Evolutionary conservation across 92 coral and sea anemone genomes (phyloP).

Genomic region (Palythoa grandis): DNA sequence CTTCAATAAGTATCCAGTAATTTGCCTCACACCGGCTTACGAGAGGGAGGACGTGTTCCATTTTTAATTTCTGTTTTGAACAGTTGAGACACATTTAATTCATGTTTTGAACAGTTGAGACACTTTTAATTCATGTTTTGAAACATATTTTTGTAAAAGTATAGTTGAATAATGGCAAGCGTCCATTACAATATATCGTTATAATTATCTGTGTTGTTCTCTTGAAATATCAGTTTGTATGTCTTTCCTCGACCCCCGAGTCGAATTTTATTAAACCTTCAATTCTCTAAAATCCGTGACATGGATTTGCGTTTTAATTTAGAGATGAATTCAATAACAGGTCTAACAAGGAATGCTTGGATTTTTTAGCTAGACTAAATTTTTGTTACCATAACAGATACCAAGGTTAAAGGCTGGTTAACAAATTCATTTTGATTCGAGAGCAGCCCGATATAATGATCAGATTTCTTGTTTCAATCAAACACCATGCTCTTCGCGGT

Average conservation of each 20-base stretch:
- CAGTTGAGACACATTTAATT: no score
- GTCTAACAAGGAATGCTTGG: not conserved
- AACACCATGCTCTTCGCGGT: not conserved
- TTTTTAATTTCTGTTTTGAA: no score
- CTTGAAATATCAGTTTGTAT: not conserved
- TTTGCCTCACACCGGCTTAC: no score
- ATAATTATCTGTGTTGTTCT: not conserved
- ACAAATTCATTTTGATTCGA: not conserved
- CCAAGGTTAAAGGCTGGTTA: not conserved
- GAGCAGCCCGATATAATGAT: not conserved
- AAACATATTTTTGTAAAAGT: not conserved
- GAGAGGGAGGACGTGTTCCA: no score
- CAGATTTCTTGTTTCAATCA: not conserved
- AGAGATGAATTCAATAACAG: not conserved
- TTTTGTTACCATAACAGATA: not conserved
- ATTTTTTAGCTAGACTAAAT: not conserved
- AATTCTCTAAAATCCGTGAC: not conserved
- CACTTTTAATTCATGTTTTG: not conserved
- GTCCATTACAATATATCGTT: not conserved
- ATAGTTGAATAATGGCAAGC: not conserved
- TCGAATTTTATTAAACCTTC: not conserved
- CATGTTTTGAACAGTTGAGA: not conserved
- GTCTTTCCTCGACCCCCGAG: slow-evolving; percentile 1
- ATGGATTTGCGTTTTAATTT: not conserved
- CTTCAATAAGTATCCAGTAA: no score